A percentile compares a stretch with the other conserved stretches of the same genome.
phyloP scores from a whole-genome alignment of 2,888 invertebrate species.

The Abscondita cerata region DNA sequence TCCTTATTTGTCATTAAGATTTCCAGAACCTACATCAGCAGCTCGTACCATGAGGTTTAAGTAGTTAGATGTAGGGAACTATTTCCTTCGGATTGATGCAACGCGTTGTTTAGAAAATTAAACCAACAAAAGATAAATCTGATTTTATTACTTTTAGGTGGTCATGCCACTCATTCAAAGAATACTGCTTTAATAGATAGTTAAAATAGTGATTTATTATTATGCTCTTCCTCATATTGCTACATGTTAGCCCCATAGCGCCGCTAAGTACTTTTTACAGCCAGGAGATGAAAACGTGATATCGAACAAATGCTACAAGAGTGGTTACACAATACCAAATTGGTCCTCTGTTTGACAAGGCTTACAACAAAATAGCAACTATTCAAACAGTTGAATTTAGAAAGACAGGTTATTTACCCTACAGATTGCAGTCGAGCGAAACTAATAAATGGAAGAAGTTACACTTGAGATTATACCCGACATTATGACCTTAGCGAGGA shows the following conservation, averaged over 20 bases:
- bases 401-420: no score
- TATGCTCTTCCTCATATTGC: neutral
- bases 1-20: neutral
- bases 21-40: neutral
- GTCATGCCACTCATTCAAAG: neutral
- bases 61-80: neutral
- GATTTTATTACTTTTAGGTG: neutral
- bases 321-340: slow-evolving; percentile 9
- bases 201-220: slow-evolving; percentile 19
- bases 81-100: neutral
- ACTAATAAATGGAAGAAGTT: no score
- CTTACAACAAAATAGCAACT: slow-evolving; percentile 16
- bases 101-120: neutral
- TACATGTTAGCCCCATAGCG: neutral
- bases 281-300: slow-evolving; percentile 4
- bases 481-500: no score
- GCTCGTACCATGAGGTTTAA: neutral
- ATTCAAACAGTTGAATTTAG: slow-evolving; percentile 10
- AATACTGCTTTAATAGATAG: slow-evolving; percentile 4
- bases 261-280: slow-evolving; percentile 12
- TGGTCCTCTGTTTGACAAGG: neutral
- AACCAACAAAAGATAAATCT: neutral
- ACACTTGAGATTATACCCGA: no score
- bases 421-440: no score
- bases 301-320: neutral